Evolutionary conservation across 1,140 invertebrate species (phyloP), one percentile per base, ranked within the genome.

Genomic region (Drosophila prosaltans): DNA sequence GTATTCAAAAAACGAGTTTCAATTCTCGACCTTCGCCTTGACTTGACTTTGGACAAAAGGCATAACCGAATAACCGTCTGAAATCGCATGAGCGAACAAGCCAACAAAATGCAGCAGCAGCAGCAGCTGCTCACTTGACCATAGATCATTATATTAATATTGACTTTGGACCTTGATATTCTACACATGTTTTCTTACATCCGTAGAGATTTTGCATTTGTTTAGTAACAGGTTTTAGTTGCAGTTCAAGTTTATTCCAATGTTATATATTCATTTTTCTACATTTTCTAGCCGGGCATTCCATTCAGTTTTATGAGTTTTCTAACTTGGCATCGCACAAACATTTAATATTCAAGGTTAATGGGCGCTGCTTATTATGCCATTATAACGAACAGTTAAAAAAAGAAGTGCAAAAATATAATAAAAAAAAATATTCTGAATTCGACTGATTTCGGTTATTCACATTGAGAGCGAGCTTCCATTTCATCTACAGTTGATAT

Each of bases 21-120:
- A 8, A 8, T 26, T 30, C 40, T 32, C 32, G 66, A 77, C 74
- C 74, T 77, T 77, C 74, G 74, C 74, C 74, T 77, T 77, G 74
- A 77, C 76, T 65, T 61, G 73, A 59, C 57, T 30, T 30, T 30
- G 28, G 28, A 2, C 57, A 63, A 65, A 30, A 74, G 48, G 60
- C 71, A 62, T 68, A 65, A 59, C 45, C 73, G 64, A 59, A 62
- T 72, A 68, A 64, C 73, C 61, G 60, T 16, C 16, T 51, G 28
- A 51, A 51, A 51, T 51, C 45, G 45, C 45, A 51, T 51, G 21
- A 51, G 3, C 24, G 21, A 51, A 51, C 21, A 39, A 74, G 72
- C 69, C 69, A 54, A 69, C 71, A 32, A 10, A 36, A 24, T 59
- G 21, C 8, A 10, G 16, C 45, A 48, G 16, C 11, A 21, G 24